phyloP scores from a whole-genome alignment of 2,113 vertebrate genomes.

The Myrmecophaga tridactyla region DNA sequence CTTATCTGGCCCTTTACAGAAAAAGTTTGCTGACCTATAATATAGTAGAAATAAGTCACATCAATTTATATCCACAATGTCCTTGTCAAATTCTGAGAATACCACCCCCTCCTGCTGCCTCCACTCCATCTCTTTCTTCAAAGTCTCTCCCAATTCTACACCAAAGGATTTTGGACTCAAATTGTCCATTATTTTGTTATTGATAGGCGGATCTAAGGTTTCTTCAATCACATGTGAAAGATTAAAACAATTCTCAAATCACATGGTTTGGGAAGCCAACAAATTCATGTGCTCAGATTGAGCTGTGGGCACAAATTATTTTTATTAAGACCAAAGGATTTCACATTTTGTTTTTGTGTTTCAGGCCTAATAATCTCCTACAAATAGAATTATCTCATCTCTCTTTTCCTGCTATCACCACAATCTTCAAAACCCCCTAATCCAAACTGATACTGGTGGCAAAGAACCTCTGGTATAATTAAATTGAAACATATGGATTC shows the following conservation, averaged over 20 bases:
- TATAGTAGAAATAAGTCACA: not conserved
- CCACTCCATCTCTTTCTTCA: not conserved
- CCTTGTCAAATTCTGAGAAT: too few species aligned
- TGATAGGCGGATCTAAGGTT: not conserved
- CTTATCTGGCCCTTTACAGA: not conserved
- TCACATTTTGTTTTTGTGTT: constrained; percentile 56
- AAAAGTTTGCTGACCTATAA: not conserved
- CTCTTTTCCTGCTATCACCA: constrained; percentile 66
- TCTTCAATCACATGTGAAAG: constrained; percentile 62
- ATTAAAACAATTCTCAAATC: constrained; percentile 50
- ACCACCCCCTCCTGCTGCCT: not conserved
- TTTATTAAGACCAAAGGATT: constrained; percentile 64
- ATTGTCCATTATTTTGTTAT: not conserved
- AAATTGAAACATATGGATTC: constrained; percentile 75
- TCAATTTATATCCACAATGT: not conserved
- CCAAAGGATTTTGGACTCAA: not conserved
- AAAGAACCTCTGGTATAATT: constrained; percentile 75
- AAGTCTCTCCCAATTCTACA: not conserved
- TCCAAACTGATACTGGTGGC: constrained; percentile 74
- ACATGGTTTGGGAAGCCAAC: not conserved
- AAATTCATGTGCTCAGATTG: not conserved
- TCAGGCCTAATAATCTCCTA: constrained; percentile 54
- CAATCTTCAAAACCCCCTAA: constrained; percentile 74
- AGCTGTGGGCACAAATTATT: constrained; percentile 47
- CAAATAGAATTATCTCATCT: constrained; percentile 73